Base-by-base conservation (phyloP, 2,113 vertebrate genomes). In the Eublepharis macularius region DNA sequence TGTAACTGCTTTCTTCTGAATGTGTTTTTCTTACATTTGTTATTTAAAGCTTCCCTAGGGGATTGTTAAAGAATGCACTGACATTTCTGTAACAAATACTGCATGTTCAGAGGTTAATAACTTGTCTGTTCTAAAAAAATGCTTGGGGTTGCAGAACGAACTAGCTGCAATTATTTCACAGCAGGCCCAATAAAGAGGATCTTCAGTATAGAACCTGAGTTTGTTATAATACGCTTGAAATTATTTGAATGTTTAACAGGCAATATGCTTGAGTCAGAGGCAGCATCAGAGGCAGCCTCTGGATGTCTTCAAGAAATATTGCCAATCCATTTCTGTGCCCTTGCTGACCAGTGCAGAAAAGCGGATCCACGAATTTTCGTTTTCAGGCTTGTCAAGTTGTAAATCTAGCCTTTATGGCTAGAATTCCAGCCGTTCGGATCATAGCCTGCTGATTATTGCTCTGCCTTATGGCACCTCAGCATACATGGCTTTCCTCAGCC, bases 211-310 rank as follows among this genome's bases (percentile, higher is more conserved):
- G 84, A 89, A 93, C 91, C 57, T 81, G 80, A 87, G 72, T 78
- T 92, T 66, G 75, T 87, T 85, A 94, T 95, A 93, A 91, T 93
- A 87, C 90, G 88, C 65, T 54, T 92, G 80, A 81, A 92, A 91
- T 89, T 84, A 90, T 86, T 91, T 89, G 85, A 81, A 93, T 87
- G 87, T 94, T 93, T 92, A 90, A 89, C 81, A 92, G 94, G 91
- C 91, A 91, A 2, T n/a, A n/a, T 91, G 86, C 73, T 90, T 90
- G 94, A 95, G 79, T 88, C 89, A 89, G 92, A 93, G 86, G 90
- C 89, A 94, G 79, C 85, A 77, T 88, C 89, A 89, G 92, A 93
- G 86, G 90, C 89, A 94, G 79, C 85, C 73, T 92, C 88, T 78
- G 84, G 81, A 92, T 87, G 6, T 24, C 72, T 93, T 92, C 17